Evolutionary conservation across 2,888 invertebrate genomes (phyloP).

Genomic region (Philonicus albiceps): DNA sequence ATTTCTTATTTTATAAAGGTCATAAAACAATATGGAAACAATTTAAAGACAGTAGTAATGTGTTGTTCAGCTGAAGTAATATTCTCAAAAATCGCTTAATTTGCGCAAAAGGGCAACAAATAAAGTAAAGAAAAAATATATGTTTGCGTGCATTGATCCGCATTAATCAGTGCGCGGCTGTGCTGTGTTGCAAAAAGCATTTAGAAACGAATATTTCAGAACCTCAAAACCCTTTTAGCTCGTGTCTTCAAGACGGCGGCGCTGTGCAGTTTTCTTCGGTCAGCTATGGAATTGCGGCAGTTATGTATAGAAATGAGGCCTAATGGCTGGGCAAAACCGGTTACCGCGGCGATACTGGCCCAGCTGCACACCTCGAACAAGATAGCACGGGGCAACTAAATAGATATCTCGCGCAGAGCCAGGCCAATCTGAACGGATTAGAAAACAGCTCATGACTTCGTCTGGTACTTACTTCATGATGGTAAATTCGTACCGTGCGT

Average conservation of each 20-base stretch:
- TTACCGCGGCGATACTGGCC: background rate
- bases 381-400: conserved; percentile 18
- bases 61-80: background rate
- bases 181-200: background rate
- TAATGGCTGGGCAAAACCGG: conserved; percentile 17
- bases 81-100: background rate
- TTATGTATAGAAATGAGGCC: background rate
- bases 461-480: background rate
- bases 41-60: background rate
- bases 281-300: conserved; percentile 5
- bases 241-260: conserved; percentile 43
- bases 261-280: conserved; percentile 28
- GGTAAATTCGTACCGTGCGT: background rate
- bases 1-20: background rate
- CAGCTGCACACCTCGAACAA: background rate
- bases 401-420: background rate
- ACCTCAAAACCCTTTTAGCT: conserved; percentile 49
- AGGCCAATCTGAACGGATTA: background rate
- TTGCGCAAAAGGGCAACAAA: background rate
- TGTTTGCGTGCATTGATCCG: background rate
- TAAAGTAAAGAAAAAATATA: background rate
- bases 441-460: background rate
- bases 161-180: background rate
- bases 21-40: background rate
- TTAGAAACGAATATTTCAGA: background rate